Conservation (phyloP, 1,140 invertebrate genomes). For the Magallana ariakensis region DNA sequence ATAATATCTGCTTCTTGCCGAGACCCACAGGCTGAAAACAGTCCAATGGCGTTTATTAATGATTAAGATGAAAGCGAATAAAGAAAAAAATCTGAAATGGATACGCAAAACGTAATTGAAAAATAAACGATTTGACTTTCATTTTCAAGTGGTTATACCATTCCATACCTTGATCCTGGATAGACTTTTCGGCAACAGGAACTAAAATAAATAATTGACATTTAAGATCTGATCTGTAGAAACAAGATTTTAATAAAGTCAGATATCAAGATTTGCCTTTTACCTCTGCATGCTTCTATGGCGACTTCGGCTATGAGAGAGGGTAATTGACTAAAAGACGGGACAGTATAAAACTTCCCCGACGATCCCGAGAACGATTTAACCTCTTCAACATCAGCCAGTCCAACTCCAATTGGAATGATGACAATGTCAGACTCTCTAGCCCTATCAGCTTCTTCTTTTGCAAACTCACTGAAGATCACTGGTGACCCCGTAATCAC, state of each 20-base stretch:
- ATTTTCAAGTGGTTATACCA: too few relatives aligned
- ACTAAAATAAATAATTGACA: slow-evolving; percentile 54
- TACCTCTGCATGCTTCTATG: slow-evolving; percentile 64
- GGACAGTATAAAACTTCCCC: slow-evolving; percentile 42
- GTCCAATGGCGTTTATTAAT: background rate
- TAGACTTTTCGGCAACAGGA: slow-evolving; percentile 56
- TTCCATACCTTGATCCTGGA: slow-evolving; percentile 70
- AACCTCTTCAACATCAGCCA: slow-evolving; percentile 56
- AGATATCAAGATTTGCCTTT: too few relatives aligned
- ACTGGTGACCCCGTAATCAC: slow-evolving; percentile 61
- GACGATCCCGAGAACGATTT: slow-evolving; percentile 51
- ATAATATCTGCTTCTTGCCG: slow-evolving; percentile 71
- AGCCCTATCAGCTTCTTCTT: slow-evolving; percentile 61
- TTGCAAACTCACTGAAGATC: slow-evolving; percentile 52
- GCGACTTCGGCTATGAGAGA: slow-evolving; percentile 56
- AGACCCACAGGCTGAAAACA: slow-evolving; percentile 67
- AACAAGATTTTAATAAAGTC: too few relatives aligned
- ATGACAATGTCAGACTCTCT: slow-evolving; percentile 64
- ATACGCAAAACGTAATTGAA: too few relatives aligned
- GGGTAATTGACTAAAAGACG: slow-evolving; percentile 58
- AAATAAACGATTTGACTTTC: too few relatives aligned
- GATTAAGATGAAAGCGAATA: too few relatives aligned
- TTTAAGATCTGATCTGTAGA: too few relatives aligned
- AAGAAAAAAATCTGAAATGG: background rate
- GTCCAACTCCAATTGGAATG: slow-evolving; percentile 61